phyloP scores from a whole-genome alignment of 1,140 invertebrate species.

The Papilio xuthus region DNA sequence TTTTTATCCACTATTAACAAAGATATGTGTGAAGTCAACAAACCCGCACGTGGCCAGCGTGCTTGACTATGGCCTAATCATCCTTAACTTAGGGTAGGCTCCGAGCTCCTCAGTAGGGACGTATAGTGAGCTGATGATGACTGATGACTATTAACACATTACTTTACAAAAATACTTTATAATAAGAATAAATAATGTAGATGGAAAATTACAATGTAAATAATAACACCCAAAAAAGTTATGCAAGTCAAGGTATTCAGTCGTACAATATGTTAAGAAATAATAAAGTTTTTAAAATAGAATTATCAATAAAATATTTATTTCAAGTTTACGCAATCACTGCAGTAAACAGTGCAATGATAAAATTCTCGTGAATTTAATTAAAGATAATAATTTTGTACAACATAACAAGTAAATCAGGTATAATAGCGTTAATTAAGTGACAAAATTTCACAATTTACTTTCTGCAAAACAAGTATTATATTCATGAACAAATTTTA shows the following conservation, averaged over 20 bases:
- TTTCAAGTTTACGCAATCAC: conserved; percentile 7
- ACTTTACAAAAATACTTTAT: too few relatives aligned
- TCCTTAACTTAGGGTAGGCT: too few relatives aligned
- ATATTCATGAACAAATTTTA: not conserved
- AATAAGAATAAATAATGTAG: not conserved
- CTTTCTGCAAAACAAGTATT: not conserved
- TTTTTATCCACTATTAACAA: too few relatives aligned
- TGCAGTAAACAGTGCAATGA: not conserved
- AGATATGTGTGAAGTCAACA: too few relatives aligned
- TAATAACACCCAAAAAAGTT: not conserved
- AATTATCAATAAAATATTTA: not conserved
- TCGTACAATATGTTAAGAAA: not conserved
- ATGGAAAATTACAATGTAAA: not conserved
- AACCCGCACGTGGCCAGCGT: too few relatives aligned
- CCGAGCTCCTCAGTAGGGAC: too few relatives aligned
- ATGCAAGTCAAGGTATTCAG: not conserved
- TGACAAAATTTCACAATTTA: not conserved
- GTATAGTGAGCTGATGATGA: too few relatives aligned
- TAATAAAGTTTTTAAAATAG: conserved; percentile 10
- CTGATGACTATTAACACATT: too few relatives aligned
- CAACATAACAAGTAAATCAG: not conserved
- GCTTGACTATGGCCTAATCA: too few relatives aligned
- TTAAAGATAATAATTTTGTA: conserved; percentile 1
- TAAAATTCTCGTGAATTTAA: conserved; percentile 4
- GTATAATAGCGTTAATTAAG: conserved; percentile 11